phyloP scores from a whole-genome alignment of 2,113 vertebrate genomes.

The Gymnobelideus leadbeateri region DNA sequence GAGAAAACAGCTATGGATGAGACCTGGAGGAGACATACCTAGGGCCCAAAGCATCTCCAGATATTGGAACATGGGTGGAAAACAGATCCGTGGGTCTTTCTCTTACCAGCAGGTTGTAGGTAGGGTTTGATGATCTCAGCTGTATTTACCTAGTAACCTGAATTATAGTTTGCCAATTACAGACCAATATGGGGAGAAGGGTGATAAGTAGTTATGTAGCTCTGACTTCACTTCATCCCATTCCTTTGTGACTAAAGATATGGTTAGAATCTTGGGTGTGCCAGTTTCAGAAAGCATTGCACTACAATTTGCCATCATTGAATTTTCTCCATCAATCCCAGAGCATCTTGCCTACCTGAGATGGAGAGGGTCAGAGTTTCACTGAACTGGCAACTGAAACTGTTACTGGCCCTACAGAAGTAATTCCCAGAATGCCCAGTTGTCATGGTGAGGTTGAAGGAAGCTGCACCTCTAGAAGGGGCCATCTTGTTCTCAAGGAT shows the following conservation, averaged over 20 bases:
- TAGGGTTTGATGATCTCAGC: not conserved
- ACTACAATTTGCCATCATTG: not conserved
- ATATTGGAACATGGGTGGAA: not conserved
- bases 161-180: not conserved
- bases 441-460: slow-evolving; percentile 7
- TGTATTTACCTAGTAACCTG: not conserved
- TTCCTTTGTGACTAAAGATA: not conserved
- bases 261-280: not conserved
- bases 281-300: not conserved
- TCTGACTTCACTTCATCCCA: not conserved
- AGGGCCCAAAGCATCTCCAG: not conserved
- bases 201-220: not conserved
- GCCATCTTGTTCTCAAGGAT: not conserved
- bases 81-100: not conserved
- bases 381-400: not conserved
- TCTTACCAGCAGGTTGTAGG: not conserved
- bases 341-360: not conserved
- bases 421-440: not conserved
- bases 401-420: slow-evolving; percentile 1
- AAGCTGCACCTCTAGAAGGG: not conserved
- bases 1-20: not conserved
- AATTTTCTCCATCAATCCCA: not conserved
- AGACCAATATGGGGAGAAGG: not conserved
- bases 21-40: not conserved
- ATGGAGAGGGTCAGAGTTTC: not conserved